phyloP scores from a whole-genome alignment of 2,113 vertebrate species.

The Cephalopterus ornatus region DNA sequence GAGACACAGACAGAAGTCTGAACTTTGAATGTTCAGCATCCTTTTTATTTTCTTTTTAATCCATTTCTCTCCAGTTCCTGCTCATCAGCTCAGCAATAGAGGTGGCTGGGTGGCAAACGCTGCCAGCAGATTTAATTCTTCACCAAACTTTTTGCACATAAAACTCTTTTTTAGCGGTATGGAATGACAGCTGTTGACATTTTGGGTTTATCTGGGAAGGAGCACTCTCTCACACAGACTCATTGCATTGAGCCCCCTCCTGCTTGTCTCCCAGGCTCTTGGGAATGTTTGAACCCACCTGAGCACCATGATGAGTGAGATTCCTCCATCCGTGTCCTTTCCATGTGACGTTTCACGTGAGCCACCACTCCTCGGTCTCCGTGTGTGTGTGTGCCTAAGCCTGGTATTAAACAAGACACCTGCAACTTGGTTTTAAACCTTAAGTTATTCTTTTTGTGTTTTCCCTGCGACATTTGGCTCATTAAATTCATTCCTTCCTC shows the following conservation, averaged over 20 bases:
- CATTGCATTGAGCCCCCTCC: not conserved
- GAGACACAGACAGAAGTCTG: not conserved
- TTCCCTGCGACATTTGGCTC: not conserved
- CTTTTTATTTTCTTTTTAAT: not conserved
- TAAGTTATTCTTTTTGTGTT: not conserved
- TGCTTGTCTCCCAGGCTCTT: not conserved
- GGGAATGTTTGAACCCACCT: not conserved
- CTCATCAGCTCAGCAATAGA: not conserved
- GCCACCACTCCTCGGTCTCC: not conserved
- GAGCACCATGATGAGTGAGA: not conserved
- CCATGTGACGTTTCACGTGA: not conserved
- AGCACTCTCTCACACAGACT: not conserved
- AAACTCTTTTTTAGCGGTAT: not conserved
- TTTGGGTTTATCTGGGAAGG: not conserved
- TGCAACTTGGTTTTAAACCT: not conserved
- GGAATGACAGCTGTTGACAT: not conserved
- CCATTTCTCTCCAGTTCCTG: not conserved
- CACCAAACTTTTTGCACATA: not conserved
- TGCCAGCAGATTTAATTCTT: not conserved
- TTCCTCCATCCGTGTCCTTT: not conserved
- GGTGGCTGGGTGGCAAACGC: not conserved
- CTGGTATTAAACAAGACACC: not conserved
- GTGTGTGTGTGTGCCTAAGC: not conserved
- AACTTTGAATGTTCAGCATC: not conserved
- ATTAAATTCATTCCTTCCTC: slow-evolving; percentile 9